phyloP scores from a whole-genome alignment of 2,888 invertebrate species.

The Criorhina ranunculi region DNA sequence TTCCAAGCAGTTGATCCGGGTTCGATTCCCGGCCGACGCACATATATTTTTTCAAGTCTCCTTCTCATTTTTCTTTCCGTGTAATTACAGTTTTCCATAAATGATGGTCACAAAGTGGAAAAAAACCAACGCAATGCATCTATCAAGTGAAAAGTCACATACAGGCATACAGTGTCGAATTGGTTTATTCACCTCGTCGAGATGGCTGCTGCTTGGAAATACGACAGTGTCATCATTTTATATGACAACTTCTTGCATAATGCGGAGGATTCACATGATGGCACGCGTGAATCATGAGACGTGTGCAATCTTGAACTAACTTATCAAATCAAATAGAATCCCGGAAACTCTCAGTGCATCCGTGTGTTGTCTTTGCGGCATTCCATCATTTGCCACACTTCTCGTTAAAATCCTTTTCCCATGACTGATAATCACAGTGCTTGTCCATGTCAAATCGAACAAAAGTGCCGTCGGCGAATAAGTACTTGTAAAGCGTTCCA shows the following conservation, averaged over 20 bases:
- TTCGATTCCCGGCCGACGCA: constrained; percentile 75
- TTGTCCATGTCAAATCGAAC: constrained; percentile 39
- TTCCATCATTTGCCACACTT: constrained; percentile 11
- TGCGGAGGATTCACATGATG: neutral
- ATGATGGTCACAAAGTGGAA: neutral
- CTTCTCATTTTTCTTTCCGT: neutral
- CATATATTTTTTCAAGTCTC: neutral
- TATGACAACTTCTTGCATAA: neutral
- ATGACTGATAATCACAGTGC: constrained; percentile 18
- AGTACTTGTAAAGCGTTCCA: constrained; percentile 6
- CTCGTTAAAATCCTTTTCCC: constrained; percentile 16
- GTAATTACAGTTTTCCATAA: neutral
- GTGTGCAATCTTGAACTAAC: neutral
- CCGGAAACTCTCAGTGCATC: constrained; percentile 1
- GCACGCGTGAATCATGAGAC: constrained; percentile 18
- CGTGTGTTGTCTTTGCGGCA: constrained; percentile 5
- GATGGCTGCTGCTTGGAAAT: neutral
- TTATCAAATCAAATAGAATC: constrained; percentile 23
- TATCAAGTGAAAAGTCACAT: neutral
- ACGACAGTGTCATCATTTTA: neutral
- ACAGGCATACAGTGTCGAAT: neutral
- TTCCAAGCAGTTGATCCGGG: constrained; percentile 75
- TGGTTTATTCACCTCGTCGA: neutral
- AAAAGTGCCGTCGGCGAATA: constrained; percentile 37
- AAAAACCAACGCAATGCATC: neutral